These are phyloP conservation scores for Stenoptilia bipunctidactyla DNA, from an alignment of 2,888 invertebrate genomes.

Conservation along the genomic window DNA sequence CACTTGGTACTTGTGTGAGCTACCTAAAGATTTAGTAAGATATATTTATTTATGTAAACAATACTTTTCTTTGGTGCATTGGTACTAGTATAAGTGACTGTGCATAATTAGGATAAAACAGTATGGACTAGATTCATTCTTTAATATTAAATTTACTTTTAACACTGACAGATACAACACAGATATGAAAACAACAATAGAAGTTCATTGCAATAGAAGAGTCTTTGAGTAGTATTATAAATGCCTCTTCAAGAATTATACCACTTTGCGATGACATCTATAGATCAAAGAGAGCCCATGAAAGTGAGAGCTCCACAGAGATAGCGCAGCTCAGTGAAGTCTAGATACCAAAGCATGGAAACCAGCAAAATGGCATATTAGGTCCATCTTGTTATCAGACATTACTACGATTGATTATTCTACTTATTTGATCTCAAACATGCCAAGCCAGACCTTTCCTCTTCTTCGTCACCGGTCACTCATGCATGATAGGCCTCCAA, in stretches of 20 bases:
- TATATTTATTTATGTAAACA: no score
- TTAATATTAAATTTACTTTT: no score
- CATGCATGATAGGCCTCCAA: slow-evolving; percentile 86
- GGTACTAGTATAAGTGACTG: no score
- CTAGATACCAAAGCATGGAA: slow-evolving; percentile 57
- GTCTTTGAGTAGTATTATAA: slow-evolving; percentile 22
- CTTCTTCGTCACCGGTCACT: slow-evolving; percentile 94
- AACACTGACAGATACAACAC: no score
- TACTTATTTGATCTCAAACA: slow-evolving; percentile 86
- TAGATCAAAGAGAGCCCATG: slow-evolving; percentile 11
- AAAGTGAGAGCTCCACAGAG: slow-evolving; percentile 13
- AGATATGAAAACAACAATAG: no score
- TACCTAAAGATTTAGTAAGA: no score
- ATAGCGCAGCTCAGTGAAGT: slow-evolving; percentile 29
- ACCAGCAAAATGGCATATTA: slow-evolving; percentile 52
- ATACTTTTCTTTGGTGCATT: no score
- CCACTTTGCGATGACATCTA: not conserved
- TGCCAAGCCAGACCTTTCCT: slow-evolving; percentile 81
- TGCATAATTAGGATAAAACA: no score
- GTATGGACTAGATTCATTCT: no score
- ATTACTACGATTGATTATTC: slow-evolving; percentile 75
- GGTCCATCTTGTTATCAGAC: slow-evolving; percentile 56
- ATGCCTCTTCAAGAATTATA: slow-evolving; percentile 26
- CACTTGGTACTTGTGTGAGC: no score
- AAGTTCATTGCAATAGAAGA: no score